Percentiles rank a stretch among this genome's conserved stretches.
Evolutionary conservation across 2,113 vertebrate genomes (phyloP).

Genomic region (Varanus komodoensis): DNA sequence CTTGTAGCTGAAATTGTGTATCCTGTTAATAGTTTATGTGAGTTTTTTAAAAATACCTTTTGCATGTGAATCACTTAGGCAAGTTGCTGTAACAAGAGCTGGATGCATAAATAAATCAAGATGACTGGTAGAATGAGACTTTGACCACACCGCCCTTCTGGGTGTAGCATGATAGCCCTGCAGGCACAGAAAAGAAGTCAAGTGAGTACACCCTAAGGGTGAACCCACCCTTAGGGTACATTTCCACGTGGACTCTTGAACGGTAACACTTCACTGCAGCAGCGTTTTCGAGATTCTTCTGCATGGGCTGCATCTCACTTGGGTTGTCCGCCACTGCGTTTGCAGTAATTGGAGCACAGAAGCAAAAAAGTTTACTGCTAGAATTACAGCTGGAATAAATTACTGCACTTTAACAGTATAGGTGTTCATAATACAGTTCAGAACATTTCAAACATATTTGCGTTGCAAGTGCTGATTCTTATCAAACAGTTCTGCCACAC

Average conservation of each 20-base stretch:
- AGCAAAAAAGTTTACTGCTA: background rate
- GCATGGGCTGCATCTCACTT: background rate
- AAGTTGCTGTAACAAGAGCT: no score
- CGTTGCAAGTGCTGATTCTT: constrained; percentile 37
- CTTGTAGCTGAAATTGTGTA: no score
- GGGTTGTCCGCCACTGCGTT: background rate
- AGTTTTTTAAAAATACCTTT: no score
- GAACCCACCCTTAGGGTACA: background rate
- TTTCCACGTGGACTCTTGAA: background rate
- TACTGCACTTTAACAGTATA: background rate
- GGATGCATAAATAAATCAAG: no score
- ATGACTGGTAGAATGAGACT: no score
- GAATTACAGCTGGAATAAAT: background rate
- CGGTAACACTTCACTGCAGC: background rate
- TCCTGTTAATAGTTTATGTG: no score
- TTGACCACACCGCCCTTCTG: no score
- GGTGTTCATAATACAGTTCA: background rate
- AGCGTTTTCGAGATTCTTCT: background rate
- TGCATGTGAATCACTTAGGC: no score
- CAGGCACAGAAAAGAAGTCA: background rate
- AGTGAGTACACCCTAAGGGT: background rate
- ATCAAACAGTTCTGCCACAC: constrained; percentile 52
- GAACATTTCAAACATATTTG: background rate
- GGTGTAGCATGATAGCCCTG: background rate
- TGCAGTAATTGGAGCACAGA: background rate